Base-by-base conservation (phyloP, 2,113 vertebrate species). In the Tonatia bakeri region DNA sequence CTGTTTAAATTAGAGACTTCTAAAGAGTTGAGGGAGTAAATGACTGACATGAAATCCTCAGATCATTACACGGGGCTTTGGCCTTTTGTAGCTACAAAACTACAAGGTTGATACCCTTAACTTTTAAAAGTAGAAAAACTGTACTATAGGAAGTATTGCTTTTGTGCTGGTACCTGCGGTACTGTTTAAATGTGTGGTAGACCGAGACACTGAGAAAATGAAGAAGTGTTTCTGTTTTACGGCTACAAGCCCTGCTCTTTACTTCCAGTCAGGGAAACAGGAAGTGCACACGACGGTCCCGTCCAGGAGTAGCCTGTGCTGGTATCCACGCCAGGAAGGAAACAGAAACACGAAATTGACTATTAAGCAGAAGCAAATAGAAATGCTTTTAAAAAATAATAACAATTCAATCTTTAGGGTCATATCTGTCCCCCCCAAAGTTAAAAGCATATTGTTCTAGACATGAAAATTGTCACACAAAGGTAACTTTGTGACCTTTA, bases 331-430 rank as follows among this genome's bases (percentile, higher is more conserved):
- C 22, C 59, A 95, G 61, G 24, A 52, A 91, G 26, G 45, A 91
- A 93, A 76, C 1, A 67, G 36, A 93, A 94, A 91, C 50, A 50
- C 56, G 91, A 89, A 88, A 80, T n/a, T 7, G 56, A 94, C 79
- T 64, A 83, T 19, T 77, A 87, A 86, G 81, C 38, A 31, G 8
- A 97, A 90, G 15, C 56, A 93, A 79, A 45, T 50, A 83, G 38
- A 52, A 90, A 75, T 5, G 76, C 40, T 45, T 59, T 64, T 73
- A 31, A 61, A 90, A 94, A 91, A 52, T 14, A 90, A 87, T 59
- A 93, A 59, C 17, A 90, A 87, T 65, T 38, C 38, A 93, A 94
- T 33, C 90, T 59, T 80, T 83, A 45, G 67, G 10, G 19, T 80
- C 73, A n/a, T 28, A 82, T 61, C 73, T 84, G 56, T 38, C 1